Base-by-base conservation (phyloP, 2,113 vertebrate species). In the Gopherus flavomarginatus region DNA sequence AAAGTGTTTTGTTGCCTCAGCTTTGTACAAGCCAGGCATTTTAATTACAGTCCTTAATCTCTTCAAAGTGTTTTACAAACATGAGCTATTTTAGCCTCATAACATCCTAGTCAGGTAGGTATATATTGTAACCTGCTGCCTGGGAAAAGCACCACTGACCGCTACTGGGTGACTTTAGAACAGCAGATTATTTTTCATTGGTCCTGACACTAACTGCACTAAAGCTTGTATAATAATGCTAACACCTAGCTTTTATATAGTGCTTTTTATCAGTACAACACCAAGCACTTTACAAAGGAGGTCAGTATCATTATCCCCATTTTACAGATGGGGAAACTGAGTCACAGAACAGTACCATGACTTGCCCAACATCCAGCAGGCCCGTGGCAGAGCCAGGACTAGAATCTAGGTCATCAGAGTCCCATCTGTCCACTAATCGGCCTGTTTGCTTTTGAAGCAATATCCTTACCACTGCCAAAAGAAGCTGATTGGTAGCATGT, bases 1-100 rank as follows among this genome's bases (percentile, higher is more conserved):
- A 16, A 80, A 92, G 84, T 85, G 93, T 95, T 97, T 94, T 97
- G 97, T 97, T 96, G 90, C 93, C 89, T 97, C 96, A 97, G 96
- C 95, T 95, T 96, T 96, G 88, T 93, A 91, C 78, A 88, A 96
- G 93, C 92, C 96, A 97, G 95, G 89, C 21, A 29, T 49, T 91
- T 92, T 94, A 97, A 97, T 93, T 96, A 59, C 89, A 2, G 10
- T 59, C 90, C 92, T 97, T 97, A 94, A 96, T 97, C 96, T 96
- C 75, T 93, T 90, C 89, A 81, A 95, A 96, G 91, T 92, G 92
- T 88, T 95, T 95, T 87, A 77, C 92, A 79, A 95, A 91, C 65
- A 91, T 96, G 72, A 92, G 88, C 95, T 92, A 91, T 96, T 96
- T 95, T 93, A 96, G 95, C 86, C 84, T 72, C 78, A 44, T 85